A percentile compares a stretch with the other conserved stretches of the same genome.
phyloP scores from a whole-genome alignment of 2,797 vertebrate genomes.

The Sarcoramphus papa region DNA sequence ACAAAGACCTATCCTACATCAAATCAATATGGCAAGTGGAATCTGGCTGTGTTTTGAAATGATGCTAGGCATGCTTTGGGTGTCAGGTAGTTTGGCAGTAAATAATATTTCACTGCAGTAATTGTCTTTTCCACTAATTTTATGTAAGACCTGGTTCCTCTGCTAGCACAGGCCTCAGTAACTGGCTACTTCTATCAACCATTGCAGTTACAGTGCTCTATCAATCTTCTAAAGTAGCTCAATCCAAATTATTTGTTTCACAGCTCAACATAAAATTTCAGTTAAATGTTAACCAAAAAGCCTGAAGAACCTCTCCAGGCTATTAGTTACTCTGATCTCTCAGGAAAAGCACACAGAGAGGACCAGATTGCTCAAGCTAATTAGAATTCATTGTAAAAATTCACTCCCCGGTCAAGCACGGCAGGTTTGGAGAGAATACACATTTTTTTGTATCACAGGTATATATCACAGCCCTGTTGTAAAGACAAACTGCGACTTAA shows the following conservation, averaged over 20 bases:
- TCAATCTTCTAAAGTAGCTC: not conserved
- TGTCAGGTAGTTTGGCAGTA: not conserved
- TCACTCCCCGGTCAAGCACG: not conserved
- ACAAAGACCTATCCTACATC: not conserved
- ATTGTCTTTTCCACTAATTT: not conserved
- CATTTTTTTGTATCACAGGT: accelerated
- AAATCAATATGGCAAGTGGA: not conserved
- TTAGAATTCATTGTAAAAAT: not conserved
- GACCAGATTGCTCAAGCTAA: not conserved
- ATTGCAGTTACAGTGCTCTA: not conserved
- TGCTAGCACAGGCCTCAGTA: not conserved
- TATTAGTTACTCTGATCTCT: not conserved
- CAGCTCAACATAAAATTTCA: not conserved
- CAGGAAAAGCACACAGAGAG: not conserved
- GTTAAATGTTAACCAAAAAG: not conserved
- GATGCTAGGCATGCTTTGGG: not conserved
- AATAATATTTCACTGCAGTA: not conserved
- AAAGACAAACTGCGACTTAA: accelerated
- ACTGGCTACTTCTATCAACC: not conserved
- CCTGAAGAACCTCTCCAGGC: not conserved
- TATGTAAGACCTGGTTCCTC: not conserved
- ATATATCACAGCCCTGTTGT: accelerated
- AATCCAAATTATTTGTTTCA: not conserved
- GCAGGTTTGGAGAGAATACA: not conserved
- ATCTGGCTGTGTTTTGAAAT: not conserved